Base-by-base conservation (phyloP, 2,113 vertebrate genomes). In the Rhizomys pruinosus region DNA sequence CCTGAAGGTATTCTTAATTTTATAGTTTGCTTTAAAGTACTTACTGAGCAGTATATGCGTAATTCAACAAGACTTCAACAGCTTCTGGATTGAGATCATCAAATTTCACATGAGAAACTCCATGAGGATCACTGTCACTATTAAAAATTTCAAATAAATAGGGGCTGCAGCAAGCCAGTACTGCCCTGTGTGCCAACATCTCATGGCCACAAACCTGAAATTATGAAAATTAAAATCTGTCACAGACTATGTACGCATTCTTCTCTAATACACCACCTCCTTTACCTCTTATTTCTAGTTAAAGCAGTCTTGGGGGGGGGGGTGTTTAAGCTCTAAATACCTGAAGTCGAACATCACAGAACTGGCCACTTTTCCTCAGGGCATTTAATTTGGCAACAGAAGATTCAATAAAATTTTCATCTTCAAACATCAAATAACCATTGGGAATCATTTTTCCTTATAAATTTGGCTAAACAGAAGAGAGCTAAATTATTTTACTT, bases 81-180 rank as follows among this genome's bases (percentile, higher is more conserved):
- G 99, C 99, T 94, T 99, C 99, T 57, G 99, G 99, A 94, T 99
- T 99, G 98, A 99, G 98, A 98, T 99, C 99, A 95, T 99, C 99
- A n/a, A 99, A 99, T 95, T 99, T 99, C 93, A 99, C 99, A 72
- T 99, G 99, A 25, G 99, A 99, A 96, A 99, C 96, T 72, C 99
- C 99, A 2, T 99, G 99, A 93, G 99, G 98, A 97, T 99, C 99
- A 0, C 98, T 98, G 77, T 99, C 99, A 80, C 98, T 99, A 90
- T 99, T 99, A 97, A 99, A 99, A 98, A 99, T 99, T 98, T 99
- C 99, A 94, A 99, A 99, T 97, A 99, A 97, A 97, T 99, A 99
- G 42, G 99, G 99, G 96, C 99, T 99, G 98, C 99, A 99, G 98
- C 99, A 99, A 34, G 99, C 99, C 96, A 99, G 98, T 13, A 99